Percentiles rank a stretch among this genome's conserved stretches.
Evolutionary conservation across 1,140 invertebrate species (phyloP).

Genomic region (Acromyrmex heyeri): DNA sequence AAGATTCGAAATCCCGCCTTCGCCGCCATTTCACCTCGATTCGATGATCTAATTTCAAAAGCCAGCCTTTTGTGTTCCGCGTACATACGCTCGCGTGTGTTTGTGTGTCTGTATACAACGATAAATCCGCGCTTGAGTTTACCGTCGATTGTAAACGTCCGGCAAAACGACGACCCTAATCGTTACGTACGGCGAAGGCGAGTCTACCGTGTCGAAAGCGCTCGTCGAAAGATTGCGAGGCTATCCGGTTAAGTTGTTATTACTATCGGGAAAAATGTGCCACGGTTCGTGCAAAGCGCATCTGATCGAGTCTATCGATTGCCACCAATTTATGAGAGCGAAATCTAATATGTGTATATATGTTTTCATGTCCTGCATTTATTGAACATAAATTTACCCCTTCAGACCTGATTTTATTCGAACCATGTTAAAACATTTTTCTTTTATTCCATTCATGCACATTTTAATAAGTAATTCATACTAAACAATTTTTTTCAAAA

Average conservation of each 20-base stretch:
- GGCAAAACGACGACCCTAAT: constrained; percentile 39
- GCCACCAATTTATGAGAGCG: not conserved
- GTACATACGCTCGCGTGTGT: not conserved
- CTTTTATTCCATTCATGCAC: no score
- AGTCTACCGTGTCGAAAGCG: constrained; percentile 12
- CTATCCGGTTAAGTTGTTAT: not conserved
- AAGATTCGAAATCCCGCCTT: constrained; percentile 40
- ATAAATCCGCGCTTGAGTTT: constrained; percentile 35
- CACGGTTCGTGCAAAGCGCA: not conserved
- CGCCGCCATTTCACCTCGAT: constrained; percentile 24
- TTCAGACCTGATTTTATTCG: no score
- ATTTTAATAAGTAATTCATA: no score
- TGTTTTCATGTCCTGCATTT: not conserved
- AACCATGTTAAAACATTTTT: no score
- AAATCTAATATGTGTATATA: not conserved
- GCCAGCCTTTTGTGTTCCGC: constrained; percentile 18
- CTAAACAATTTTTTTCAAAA: no score
- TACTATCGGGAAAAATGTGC: constrained; percentile 20
- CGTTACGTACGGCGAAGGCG: constrained; percentile 26
- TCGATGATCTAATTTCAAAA: constrained; percentile 62
- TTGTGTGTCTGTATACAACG: not conserved
- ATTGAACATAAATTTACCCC: not conserved
- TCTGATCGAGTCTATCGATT: constrained; percentile 5
- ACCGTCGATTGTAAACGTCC: constrained; percentile 47
- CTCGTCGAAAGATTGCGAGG: constrained; percentile 22